Evolutionary conservation across 2,113 vertebrate species (phyloP).

Genomic region (Neodon shergylaensis): DNA sequence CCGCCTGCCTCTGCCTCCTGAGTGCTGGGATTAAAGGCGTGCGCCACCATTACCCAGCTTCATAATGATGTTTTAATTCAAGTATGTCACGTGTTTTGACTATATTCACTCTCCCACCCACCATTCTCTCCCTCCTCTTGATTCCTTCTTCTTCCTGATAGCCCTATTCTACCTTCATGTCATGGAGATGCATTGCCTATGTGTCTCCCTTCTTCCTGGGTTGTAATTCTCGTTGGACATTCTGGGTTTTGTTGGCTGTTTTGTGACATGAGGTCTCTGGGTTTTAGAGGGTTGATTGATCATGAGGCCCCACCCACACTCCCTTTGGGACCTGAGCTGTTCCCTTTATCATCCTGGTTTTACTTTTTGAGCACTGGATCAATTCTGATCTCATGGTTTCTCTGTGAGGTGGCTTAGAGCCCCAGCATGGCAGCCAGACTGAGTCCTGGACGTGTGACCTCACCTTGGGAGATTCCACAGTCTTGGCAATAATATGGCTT

Average conservation of each 20-base stretch:
- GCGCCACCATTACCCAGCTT: not conserved
- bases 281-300: too few relatives aligned
- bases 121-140: not conserved
- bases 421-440: not conserved
- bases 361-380: not conserved
- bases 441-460: not conserved
- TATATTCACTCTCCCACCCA: not conserved
- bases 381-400: accelerated
- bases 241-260: not conserved
- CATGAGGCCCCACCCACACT: accelerated
- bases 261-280: not conserved
- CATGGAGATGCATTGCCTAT: not conserved
- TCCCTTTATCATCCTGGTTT: accelerated
- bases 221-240: accelerated
- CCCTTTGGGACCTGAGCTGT: not conserved
- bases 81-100: not conserved
- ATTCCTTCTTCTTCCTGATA: not conserved
- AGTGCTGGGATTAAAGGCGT: too few relatives aligned
- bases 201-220: not conserved
- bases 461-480: not conserved
- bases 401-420: not conserved
- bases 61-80: not conserved
- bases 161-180: not conserved
- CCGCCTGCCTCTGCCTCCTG: too few relatives aligned
- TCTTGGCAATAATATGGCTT: not conserved